Base-by-base conservation (phyloP, 53 echinoderm and acorn worm species). In the Antedon mediterranea region DNA sequence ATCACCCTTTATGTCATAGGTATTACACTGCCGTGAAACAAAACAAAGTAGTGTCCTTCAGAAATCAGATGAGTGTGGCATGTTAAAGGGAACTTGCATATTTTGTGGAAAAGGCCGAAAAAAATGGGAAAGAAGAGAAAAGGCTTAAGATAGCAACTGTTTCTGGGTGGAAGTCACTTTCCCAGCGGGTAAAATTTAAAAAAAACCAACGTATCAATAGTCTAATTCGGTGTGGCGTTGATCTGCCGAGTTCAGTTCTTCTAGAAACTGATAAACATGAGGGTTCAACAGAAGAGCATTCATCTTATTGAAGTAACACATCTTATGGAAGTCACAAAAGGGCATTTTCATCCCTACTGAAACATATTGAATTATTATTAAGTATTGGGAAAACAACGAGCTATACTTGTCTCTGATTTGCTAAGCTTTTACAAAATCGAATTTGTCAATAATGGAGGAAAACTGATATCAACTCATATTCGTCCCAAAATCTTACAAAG, bases 21-120 rank as follows among this genome's bases (percentile, higher is more conserved):
- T 33, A 78, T 76, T 78, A 76, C 73, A 71, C 83, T 34, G 83
- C 78, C 28, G 83, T 83, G 29, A 31, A 32, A 83, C 83, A n/a
- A 83, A 83, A 78, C 33, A 43, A 3, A 27, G 32, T 0, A 83
- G 72, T 30, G 3, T 30, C 34, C 28, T 78, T 28, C 78, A 72
- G 4, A 83, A 78, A 29, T 78, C 33, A 29, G 78, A 83, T 18
- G 32, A 34, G 71, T 73, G 8, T 13, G 83, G 83, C 73, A 3
- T 83, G 34, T 29, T 78, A 28, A 83, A 78, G 23, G 83, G 83
- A 34, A 34, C 78, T 72, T 83, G 83, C 28, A 43, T 83, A 31
- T 83, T 83, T 42, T 83, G 83, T 71, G 83, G 83, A 3, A 83
- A 71, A 77, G 34, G 32, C 75, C 41, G 82, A n/a, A n/a, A n/a